phyloP scores from a whole-genome alignment of 2,113 vertebrate genomes.

The Orientallactaga bullata region DNA sequence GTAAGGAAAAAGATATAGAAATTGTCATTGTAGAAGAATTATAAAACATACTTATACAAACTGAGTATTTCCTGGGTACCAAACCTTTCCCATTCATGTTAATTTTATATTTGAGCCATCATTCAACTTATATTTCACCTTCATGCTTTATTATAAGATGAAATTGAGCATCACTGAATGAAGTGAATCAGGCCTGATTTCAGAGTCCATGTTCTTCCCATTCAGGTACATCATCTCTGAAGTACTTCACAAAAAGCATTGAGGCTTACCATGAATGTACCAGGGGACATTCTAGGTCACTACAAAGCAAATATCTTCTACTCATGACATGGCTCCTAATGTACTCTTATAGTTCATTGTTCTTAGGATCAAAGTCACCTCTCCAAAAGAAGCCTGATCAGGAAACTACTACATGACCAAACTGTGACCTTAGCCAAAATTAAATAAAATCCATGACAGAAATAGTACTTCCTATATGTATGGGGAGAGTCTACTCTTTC shows the following conservation, averaged over 20 bases:
- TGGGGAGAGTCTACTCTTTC: neutral
- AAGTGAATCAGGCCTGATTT: neutral
- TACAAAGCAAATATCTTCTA: neutral
- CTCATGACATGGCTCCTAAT: fast-evolving
- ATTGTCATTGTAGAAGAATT: neutral
- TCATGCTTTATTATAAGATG: neutral
- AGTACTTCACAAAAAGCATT: neutral
- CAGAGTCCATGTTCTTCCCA: neutral
- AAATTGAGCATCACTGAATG: neutral
- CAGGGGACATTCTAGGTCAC: neutral
- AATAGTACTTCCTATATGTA: neutral
- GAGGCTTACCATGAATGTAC: fast-evolving
- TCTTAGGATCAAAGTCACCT: neutral
- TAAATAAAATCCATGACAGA: neutral
- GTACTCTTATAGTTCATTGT: neutral
- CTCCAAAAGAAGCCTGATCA: neutral
- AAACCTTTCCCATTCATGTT: neutral
- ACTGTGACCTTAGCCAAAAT: neutral
- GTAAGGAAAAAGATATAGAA: neutral
- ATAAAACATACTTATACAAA: neutral
- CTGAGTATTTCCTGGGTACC: neutral
- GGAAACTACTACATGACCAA: neutral
- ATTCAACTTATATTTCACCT: neutral
- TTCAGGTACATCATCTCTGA: neutral
- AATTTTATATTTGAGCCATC: neutral